Evolutionary conservation across 1,140 invertebrate genomes (phyloP).

Genomic region (Lepidurus packardi): DNA sequence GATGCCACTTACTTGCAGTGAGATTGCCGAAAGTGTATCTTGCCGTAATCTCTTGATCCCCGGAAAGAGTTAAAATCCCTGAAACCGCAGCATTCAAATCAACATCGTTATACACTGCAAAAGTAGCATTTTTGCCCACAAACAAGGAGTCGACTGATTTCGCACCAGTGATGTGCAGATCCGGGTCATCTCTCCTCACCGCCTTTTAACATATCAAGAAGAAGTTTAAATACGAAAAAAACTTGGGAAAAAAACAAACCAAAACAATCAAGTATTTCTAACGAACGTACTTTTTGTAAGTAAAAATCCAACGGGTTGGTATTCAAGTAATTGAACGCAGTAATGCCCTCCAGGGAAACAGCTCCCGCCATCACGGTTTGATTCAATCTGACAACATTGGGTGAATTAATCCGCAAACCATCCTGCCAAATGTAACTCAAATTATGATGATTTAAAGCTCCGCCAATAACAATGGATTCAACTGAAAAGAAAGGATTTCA

Average conservation of each 20-base stretch:
- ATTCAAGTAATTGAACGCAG: background rate
- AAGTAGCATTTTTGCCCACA: background rate
- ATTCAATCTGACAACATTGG: background rate
- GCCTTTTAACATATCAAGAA: background rate
- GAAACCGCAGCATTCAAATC: background rate
- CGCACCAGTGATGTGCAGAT: background rate
- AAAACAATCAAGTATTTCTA: background rate
- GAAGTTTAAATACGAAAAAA: background rate
- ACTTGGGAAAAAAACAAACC: background rate
- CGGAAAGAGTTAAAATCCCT: background rate
- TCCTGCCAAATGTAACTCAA: background rate
- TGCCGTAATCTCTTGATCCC: background rate
- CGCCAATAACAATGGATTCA: background rate
- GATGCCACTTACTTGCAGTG: background rate
- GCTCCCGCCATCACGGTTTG: background rate
- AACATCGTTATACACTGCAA: background rate
- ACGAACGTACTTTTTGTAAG: background rate
- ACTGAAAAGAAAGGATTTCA: background rate
- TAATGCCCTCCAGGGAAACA: background rate
- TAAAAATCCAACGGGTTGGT: background rate
- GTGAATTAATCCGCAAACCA: background rate
- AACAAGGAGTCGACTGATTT: background rate
- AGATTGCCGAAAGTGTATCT: background rate
- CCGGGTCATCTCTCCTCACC: background rate
- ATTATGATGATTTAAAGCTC: background rate